Conservation (phyloP, 2,113 vertebrate genomes). For the Oryzias melastigma region DNA sequence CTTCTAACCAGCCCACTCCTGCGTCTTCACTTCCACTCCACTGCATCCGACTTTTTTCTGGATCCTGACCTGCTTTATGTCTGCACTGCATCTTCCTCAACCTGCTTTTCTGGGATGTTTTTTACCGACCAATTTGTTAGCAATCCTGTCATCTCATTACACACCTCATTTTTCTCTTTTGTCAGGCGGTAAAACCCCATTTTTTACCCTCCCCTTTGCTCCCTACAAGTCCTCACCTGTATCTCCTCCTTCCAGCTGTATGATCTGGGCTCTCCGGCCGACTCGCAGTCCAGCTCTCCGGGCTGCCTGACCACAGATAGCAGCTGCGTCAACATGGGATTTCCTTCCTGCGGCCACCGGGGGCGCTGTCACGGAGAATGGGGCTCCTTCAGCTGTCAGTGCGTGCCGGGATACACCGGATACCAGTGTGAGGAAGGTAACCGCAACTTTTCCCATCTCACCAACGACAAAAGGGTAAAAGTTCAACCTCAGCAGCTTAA, state of each 20-base stretch:
- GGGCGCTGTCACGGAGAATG: conserved; percentile 84
- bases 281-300: conserved; percentile 82
- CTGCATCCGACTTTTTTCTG: conserved; percentile 14
- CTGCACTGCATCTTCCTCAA: conserved; percentile 4
- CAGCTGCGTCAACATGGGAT: conserved; percentile 84
- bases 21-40: conserved; percentile 4
- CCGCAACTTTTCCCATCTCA: conserved; percentile 3
- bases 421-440: conserved; percentile 86
- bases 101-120: conserved; percentile 9
- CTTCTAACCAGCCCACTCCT: neutral
- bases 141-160: neutral
- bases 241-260: conserved; percentile 72
- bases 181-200: neutral
- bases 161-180: neutral
- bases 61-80: conserved; percentile 14
- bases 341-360: conserved; percentile 80
- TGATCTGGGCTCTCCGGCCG: conserved; percentile 84
- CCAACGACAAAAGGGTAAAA: neutral
- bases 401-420: conserved; percentile 80
- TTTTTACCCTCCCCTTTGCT: neutral
- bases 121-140: conserved; percentile 9
- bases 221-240: conserved; percentile 20
- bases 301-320: conserved; percentile 82
- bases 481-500: no score
- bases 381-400: conserved; percentile 85